Percentiles rank a stretch among this genome's conserved stretches.
These are phyloP conservation scores for Ivindomyrus marchei DNA, from an alignment of 2,113 vertebrate species.

Conservation along the genomic window DNA sequence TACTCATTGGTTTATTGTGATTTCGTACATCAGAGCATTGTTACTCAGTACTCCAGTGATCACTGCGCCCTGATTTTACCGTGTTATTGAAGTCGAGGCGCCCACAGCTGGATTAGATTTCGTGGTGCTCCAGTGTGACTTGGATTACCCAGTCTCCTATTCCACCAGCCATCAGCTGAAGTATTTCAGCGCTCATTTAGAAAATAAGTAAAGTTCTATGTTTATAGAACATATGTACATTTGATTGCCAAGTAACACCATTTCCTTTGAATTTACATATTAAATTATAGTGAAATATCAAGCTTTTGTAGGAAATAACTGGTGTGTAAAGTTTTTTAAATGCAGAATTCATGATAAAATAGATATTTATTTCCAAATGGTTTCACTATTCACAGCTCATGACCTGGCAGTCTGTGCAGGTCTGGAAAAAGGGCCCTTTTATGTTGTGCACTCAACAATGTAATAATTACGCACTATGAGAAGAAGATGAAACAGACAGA, in stretches of 20 bases:
- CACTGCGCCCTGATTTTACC: not conserved
- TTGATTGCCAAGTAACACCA: not conserved
- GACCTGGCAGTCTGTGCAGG: no score
- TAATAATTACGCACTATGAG: not conserved
- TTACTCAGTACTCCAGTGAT: not conserved
- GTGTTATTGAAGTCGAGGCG: not conserved
- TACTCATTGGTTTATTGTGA: not conserved
- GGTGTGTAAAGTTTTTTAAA: not conserved
- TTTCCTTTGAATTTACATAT: not conserved
- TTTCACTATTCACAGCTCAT: not conserved
- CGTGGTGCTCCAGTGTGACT: not conserved
- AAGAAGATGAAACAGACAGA: not conserved
- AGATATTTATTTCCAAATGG: not conserved
- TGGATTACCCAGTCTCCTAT: not conserved
- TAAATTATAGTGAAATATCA: not conserved
- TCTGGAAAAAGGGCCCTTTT: not conserved
- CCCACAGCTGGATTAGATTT: not conserved
- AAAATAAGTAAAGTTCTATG: not conserved
- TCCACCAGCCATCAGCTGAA: not conserved
- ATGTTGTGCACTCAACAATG: not conserved
- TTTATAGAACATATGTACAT: not conserved
- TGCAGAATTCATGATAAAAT: not conserved
- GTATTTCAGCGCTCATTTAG: not conserved
- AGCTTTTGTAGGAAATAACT: not conserved
- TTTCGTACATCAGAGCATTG: not conserved